Percentiles rank a stretch among this genome's conserved stretches.
Evolutionary conservation across 2,113 vertebrate species (phyloP).

Genomic region (Protobothrops mucrosquamatus): DNA sequence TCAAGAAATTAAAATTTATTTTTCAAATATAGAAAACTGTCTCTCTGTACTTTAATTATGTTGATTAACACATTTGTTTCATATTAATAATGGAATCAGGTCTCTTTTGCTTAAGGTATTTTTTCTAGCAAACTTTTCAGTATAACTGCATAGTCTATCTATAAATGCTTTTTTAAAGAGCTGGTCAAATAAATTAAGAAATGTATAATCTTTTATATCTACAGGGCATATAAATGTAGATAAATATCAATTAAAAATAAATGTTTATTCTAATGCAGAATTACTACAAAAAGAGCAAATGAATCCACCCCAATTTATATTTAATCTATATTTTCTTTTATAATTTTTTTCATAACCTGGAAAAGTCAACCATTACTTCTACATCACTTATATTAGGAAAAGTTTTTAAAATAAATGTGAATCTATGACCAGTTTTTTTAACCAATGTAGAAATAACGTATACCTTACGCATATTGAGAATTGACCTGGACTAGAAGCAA

Average conservation of each 20-base stretch:
- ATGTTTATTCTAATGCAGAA: background rate
- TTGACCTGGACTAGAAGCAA: background rate
- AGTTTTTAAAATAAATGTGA: background rate
- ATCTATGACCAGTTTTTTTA: background rate
- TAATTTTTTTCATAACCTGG: background rate
- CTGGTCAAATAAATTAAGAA: background rate
- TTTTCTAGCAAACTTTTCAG: background rate
- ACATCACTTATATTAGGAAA: background rate
- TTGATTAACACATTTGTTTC: background rate
- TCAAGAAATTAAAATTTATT: slow-evolving; percentile 35
- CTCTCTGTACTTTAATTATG: slow-evolving; percentile 1
- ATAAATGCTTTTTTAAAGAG: background rate
- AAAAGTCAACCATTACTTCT: background rate
- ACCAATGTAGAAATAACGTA: background rate
- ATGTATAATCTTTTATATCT: background rate
- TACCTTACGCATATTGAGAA: background rate
- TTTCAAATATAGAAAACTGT: background rate
- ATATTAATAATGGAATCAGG: background rate
- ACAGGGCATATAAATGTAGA: background rate
- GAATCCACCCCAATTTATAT: background rate
- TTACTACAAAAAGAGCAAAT: background rate
- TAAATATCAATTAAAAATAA: background rate
- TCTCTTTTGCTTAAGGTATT: background rate
- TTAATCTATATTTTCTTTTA: background rate
- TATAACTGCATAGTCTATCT: background rate